These are phyloP conservation scores for Lethrus apterus DNA, from an alignment of 1,140 invertebrate species.

Conservation along the genomic window DNA sequence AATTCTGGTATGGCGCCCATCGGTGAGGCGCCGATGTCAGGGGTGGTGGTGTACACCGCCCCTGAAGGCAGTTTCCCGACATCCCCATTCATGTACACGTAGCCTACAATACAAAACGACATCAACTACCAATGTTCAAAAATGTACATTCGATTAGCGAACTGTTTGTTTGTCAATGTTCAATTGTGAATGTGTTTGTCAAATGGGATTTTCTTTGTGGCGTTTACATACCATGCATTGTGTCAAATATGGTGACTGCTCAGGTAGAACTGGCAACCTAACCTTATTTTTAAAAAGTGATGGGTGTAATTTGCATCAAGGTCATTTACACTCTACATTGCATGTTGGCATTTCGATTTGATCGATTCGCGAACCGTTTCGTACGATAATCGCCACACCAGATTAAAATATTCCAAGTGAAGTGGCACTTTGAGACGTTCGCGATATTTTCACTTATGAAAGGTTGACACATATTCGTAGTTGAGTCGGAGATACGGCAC, in stretches of 20 bases:
- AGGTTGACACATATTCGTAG: slow-evolving; percentile 14
- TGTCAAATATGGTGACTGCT: slow-evolving; percentile 36
- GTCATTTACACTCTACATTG: slow-evolving; percentile 27
- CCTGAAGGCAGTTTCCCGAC: slow-evolving; percentile 61
- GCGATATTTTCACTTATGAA: slow-evolving; percentile 9
- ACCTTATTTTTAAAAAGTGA: slow-evolving; percentile 38
- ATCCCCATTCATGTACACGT: slow-evolving; percentile 74
- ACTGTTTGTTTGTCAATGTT: no score
- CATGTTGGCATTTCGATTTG: slow-evolving; percentile 14
- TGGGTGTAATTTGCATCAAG: slow-evolving; percentile 38
- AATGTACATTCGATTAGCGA: no score
- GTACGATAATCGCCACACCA: slow-evolving; percentile 6
- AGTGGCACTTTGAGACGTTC: slow-evolving; percentile 8
- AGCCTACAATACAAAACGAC: slow-evolving; percentile 44
- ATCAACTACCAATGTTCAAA: no score
- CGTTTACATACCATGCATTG: slow-evolving; percentile 34
- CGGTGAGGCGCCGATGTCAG: slow-evolving; percentile 26
- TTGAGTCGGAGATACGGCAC: background rate
- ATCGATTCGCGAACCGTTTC: slow-evolving; percentile 8
- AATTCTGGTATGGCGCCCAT: slow-evolving; percentile 26
- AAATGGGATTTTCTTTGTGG: no score
- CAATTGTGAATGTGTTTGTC: no score
- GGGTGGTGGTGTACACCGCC: slow-evolving; percentile 50
- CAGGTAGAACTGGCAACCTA: slow-evolving; percentile 33
- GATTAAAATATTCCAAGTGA: background rate